Conservation (phyloP, 2,888 invertebrate species). For the Chironomus tentans region DNA sequence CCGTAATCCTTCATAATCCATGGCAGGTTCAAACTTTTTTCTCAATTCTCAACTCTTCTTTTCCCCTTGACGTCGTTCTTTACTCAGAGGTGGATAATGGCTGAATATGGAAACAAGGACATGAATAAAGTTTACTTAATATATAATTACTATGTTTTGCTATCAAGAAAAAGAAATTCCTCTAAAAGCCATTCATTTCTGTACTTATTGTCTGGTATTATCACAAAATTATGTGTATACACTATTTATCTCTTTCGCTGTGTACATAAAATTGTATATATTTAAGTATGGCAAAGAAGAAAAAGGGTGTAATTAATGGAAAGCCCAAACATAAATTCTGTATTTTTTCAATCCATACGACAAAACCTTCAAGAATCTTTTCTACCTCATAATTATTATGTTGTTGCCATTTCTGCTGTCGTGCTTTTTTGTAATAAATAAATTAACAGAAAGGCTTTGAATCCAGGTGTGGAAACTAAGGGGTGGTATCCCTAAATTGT, state of each 20-base stretch:
- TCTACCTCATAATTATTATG: background rate
- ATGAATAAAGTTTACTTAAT: background rate
- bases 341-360: background rate
- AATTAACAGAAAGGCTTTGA: background rate
- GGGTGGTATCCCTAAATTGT: too few species aligned
- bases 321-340: conserved; percentile 1
- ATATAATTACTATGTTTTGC: background rate
- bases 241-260: background rate
- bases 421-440: conserved; percentile 1
- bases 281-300: background rate
- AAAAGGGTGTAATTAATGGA: conserved; percentile 2
- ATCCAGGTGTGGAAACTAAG: too few species aligned
- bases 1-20: too few species aligned
- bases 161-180: background rate
- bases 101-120: background rate
- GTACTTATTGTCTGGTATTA: background rate
- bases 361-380: background rate
- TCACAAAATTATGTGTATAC: background rate
- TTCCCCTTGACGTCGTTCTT: too few species aligned
- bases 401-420: background rate
- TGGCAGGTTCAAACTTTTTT: too few species aligned
- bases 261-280: too few species aligned
- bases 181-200: background rate
- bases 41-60: too few species aligned
- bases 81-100: background rate